Evolutionary conservation across 2,888 invertebrate genomes (phyloP).

Genomic region (Calliopum simillimum): DNA sequence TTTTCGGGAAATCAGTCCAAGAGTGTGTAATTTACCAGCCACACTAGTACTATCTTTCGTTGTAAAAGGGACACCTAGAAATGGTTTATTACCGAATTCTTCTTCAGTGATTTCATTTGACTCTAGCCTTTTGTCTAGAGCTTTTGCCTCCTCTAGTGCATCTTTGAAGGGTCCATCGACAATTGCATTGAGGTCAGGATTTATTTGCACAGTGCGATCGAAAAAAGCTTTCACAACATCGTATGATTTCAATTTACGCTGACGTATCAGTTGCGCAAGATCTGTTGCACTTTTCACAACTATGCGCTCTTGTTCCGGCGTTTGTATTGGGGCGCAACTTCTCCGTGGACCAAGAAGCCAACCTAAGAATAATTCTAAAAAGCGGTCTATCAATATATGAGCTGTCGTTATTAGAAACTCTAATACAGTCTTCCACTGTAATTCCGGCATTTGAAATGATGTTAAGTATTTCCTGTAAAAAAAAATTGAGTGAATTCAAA

Average conservation of each 20-base stretch:
- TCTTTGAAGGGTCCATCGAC: conserved; percentile 83
- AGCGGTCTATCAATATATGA: conserved; percentile 56
- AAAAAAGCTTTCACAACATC: conserved; percentile 80
- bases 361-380: conserved; percentile 59
- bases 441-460: conserved; percentile 48
- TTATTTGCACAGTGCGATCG: conserved; percentile 78
- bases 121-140: conserved; percentile 77
- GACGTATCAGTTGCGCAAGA: conserved; percentile 76
- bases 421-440: conserved; percentile 49
- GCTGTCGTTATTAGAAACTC: conserved; percentile 52
- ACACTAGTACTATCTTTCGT: conserved; percentile 90
- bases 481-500: not conserved
- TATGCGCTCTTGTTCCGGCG: conserved; percentile 52
- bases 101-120: conserved; percentile 71
- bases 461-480: too few species aligned
- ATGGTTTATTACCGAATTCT: conserved; percentile 79
- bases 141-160: conserved; percentile 82
- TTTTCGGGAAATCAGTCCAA: conserved; percentile 75
- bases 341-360: conserved; percentile 59
- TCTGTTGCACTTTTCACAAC: conserved; percentile 75
- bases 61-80: conserved; percentile 92
- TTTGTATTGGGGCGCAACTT: conserved; percentile 53
- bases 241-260: conserved; percentile 74
- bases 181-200: conserved; percentile 83
- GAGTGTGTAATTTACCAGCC: conserved; percentile 77